Percentiles rank a stretch among this genome's conserved stretches.
Conservation (phyloP, 1,140 invertebrate species). For the Nixonia krombeini region DNA sequence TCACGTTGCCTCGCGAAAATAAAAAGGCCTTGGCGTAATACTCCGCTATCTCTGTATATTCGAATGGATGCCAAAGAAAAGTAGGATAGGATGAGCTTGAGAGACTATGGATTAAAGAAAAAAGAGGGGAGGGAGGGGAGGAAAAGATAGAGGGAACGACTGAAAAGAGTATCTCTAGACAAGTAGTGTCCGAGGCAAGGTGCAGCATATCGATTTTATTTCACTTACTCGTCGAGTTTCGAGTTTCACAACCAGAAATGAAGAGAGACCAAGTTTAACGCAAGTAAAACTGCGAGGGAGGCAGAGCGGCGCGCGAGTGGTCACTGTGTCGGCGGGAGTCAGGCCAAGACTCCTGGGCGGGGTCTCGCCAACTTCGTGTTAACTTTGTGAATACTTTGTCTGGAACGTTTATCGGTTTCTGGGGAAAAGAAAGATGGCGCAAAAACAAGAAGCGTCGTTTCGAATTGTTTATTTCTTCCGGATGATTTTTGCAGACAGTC, state of each 20-base stretch:
- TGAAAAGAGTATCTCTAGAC: slow-evolving; percentile 45
- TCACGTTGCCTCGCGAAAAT: slow-evolving; percentile 59
- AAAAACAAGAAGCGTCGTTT: too few species aligned
- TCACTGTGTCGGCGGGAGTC: slow-evolving; percentile 36
- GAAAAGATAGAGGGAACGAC: slow-evolving; percentile 27
- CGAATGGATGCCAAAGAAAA: slow-evolving; percentile 55
- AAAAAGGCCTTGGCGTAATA: slow-evolving; percentile 59
- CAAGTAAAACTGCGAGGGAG: slow-evolving; percentile 22
- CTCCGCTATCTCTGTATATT: slow-evolving; percentile 63
- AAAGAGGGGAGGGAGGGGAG: slow-evolving; percentile 26
- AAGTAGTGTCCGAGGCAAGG: slow-evolving; percentile 46
- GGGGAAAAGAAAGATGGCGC: too few species aligned
- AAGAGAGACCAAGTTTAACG: slow-evolving; percentile 19
- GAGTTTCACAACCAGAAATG: slow-evolving; percentile 46
- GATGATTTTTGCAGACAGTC: too few species aligned
- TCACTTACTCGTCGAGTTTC: slow-evolving; percentile 53
- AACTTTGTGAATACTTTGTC: slow-evolving; percentile 36
- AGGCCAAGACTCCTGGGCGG: slow-evolving; percentile 5
- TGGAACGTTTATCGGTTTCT: slow-evolving; percentile 12
- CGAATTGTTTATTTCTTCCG: too few species aligned
- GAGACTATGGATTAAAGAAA: slow-evolving; percentile 42
- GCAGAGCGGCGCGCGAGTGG: slow-evolving; percentile 21
- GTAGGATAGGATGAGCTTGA: slow-evolving; percentile 27
- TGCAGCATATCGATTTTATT: slow-evolving; percentile 69
- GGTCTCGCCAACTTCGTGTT: slow-evolving; percentile 25